Conservation (phyloP, 2,113 vertebrate species). For the Gadus macrocephalus region DNA sequence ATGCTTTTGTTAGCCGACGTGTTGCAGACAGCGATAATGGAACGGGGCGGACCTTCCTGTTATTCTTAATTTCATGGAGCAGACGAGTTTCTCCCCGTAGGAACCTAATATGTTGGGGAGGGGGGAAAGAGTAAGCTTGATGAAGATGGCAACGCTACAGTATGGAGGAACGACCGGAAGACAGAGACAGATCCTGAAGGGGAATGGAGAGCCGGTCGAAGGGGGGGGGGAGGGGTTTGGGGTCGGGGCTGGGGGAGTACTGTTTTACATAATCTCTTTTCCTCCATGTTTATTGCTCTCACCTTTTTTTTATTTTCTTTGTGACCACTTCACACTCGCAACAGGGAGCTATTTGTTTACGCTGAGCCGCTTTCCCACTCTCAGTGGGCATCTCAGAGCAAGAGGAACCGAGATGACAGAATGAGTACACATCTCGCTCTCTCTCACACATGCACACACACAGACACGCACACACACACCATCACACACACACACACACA, state of each 20-base stretch:
- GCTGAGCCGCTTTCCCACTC: not conserved
- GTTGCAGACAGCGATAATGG: too few relatives aligned
- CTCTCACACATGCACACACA: not conserved
- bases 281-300: not conserved
- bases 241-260: not conserved
- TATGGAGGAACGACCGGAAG: too few relatives aligned
- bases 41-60: too few relatives aligned
- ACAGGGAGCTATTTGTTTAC: slow-evolving; percentile 1
- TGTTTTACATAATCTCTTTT: not conserved
- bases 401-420: not conserved
- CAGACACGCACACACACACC: not conserved
- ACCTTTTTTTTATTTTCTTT: not conserved
- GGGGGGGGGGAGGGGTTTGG: not conserved
- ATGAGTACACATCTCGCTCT: not conserved
- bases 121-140: too few relatives aligned
- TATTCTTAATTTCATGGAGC: too few relatives aligned
- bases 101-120: too few relatives aligned
- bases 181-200: too few relatives aligned
- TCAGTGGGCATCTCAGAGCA: not conserved
- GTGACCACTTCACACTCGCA: not conserved
- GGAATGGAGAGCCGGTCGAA: too few relatives aligned
- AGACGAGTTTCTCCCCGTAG: too few relatives aligned
- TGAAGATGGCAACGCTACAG: too few relatives aligned
- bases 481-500: not conserved
- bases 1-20: not conserved